Evolutionary conservation across 2,113 vertebrate genomes (phyloP).

Genomic region (Rhabdomys dilectus): DNA sequence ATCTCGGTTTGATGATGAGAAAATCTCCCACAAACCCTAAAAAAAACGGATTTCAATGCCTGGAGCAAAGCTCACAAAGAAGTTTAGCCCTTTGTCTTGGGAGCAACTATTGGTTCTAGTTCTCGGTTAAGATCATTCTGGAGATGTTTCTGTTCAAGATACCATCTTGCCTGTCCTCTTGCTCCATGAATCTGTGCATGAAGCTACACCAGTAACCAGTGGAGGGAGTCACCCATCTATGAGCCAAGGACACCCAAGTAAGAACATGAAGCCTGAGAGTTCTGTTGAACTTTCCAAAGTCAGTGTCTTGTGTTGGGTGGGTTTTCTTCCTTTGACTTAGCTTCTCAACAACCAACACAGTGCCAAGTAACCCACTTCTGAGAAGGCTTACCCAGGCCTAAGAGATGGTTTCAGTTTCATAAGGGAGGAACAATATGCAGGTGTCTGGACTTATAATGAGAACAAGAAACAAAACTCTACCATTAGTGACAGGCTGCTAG

Average conservation of each 20-base stretch:
- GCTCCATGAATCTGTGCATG: neutral
- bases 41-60: neutral
- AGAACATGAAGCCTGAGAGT: neutral
- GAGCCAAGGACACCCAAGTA: neutral
- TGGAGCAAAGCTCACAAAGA: neutral
- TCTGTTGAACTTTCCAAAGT: neutral
- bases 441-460: neutral
- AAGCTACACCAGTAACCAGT: neutral
- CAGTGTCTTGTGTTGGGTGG: too few relatives aligned
- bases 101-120: neutral
- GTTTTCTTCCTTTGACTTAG: neutral
- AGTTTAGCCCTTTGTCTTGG: neutral
- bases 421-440: neutral
- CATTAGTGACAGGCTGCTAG: neutral
- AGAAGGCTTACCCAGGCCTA: neutral
- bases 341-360: neutral
- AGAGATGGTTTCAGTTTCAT: neutral
- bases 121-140: neutral
- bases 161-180: neutral
- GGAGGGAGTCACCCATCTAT: neutral
- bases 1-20: neutral
- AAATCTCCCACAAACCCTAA: neutral
- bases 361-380: too few relatives aligned
- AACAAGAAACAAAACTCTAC: conserved; percentile 3
- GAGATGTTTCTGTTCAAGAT: neutral